phyloP scores from a whole-genome alignment of 23 tunicate genomes.

The Ciona savignyi region DNA sequence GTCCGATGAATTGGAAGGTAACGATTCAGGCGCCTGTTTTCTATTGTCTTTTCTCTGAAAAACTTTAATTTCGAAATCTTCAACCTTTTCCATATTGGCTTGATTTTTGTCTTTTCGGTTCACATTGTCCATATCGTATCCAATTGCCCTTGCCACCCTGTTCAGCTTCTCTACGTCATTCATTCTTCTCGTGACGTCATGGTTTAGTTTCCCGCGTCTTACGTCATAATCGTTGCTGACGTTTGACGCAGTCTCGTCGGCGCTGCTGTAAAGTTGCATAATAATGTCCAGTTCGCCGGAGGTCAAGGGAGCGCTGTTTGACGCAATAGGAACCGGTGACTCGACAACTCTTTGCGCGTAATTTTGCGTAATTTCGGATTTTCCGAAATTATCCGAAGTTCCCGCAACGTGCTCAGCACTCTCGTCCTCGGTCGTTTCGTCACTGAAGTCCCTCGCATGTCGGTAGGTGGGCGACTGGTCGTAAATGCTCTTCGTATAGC shows the following conservation, averaged over 20 bases:
- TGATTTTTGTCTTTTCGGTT: neutral
- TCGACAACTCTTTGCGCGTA: constrained; percentile 3
- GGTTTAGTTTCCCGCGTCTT: neutral
- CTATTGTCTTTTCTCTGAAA: constrained; percentile 8
- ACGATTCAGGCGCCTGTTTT: neutral
- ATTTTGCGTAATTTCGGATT: neutral
- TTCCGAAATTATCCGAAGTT: neutral
- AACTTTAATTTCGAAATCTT: constrained; percentile 71
- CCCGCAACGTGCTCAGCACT: constrained; percentile 9
- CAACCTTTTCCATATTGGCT: constrained; percentile 37
- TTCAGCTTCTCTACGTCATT: constrained; percentile 3
- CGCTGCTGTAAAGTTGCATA: constrained; percentile 45
- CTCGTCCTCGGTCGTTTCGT: constrained; percentile 71
- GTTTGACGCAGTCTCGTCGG: constrained; percentile 16
- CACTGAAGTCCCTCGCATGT: constrained; percentile 38
- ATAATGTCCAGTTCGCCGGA: constrained; percentile 52
- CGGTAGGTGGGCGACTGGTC: constrained; percentile 26
- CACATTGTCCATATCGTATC: constrained; percentile 30
- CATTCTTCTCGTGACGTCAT: neutral
- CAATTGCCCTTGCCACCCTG: constrained; percentile 72
- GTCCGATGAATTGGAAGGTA: neutral
- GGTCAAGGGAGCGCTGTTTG: constrained; percentile 62
- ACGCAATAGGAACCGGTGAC: constrained; percentile 55
- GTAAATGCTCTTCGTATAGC: constrained; percentile 64
- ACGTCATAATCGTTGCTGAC: neutral